These are phyloP conservation scores for Acromyrmex heyeri DNA, from an alignment of 1,140 invertebrate species.

Conservation along the genomic window DNA sequence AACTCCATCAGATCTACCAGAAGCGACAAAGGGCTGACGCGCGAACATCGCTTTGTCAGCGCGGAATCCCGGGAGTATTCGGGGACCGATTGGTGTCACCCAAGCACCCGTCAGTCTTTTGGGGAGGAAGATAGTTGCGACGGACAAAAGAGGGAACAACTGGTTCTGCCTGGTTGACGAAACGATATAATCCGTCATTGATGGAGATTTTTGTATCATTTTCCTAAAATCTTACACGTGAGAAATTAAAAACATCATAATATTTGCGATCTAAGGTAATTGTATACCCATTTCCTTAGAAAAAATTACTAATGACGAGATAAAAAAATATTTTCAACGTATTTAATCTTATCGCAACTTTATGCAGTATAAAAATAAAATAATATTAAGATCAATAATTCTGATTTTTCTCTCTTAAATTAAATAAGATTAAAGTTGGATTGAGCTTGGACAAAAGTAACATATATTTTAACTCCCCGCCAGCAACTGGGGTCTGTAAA, in stretches of 20 bases:
- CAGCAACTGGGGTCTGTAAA: too few relatives aligned
- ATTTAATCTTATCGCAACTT: too few relatives aligned
- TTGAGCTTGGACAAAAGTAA: too few relatives aligned
- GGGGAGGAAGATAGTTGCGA: background rate
- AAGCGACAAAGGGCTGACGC: slow-evolving; percentile 58
- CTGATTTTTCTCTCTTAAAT: too few relatives aligned
- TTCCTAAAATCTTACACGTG: background rate
- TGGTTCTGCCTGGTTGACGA: slow-evolving; percentile 36
- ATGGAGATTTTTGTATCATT: slow-evolving; percentile 4
- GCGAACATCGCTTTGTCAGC: slow-evolving; percentile 63
- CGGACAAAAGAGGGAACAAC: slow-evolving; percentile 43
- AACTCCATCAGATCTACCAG: slow-evolving; percentile 37
- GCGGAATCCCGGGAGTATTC: slow-evolving; percentile 53
- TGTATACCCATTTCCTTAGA: too few relatives aligned
- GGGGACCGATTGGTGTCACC: slow-evolving; percentile 56
- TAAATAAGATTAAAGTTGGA: too few relatives aligned
- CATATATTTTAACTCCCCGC: too few relatives aligned
- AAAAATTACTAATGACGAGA: too few relatives aligned
- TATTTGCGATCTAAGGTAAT: background rate
- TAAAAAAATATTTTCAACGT: too few relatives aligned
- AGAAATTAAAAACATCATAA: background rate
- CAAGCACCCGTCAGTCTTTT: slow-evolving; percentile 42
- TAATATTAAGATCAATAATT: too few relatives aligned
- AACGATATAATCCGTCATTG: slow-evolving; percentile 32
- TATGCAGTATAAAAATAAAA: too few relatives aligned